Percentiles rank a stretch among this genome's conserved stretches.
phyloP scores from a whole-genome alignment of 2,888 invertebrate genomes.

The Molorchus minor region DNA sequence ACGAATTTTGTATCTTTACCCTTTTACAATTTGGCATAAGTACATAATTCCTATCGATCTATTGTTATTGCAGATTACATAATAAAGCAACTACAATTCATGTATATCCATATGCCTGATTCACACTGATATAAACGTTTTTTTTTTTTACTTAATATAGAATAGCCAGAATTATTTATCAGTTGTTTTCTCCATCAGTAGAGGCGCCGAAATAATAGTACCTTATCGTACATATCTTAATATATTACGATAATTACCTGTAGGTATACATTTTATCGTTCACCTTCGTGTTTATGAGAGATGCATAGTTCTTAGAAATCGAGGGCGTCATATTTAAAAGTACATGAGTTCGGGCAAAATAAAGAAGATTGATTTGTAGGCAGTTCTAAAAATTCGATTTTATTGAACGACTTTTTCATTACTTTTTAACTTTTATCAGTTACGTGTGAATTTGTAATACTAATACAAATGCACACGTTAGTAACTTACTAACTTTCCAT shows the following conservation, averaged over 20 bases:
- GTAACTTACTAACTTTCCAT: no score
- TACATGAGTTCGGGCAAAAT: no score
- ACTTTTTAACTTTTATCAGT: no score
- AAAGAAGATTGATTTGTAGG: no score
- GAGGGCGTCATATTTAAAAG: no score
- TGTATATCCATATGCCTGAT: slow-evolving; percentile 12
- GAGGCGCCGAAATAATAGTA: slow-evolving; percentile 24
- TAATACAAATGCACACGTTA: no score
- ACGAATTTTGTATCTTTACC: background rate
- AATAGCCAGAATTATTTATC: slow-evolving; percentile 24
- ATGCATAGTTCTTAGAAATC: no score
- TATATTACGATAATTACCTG: slow-evolving; percentile 13
- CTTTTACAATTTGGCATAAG: background rate
- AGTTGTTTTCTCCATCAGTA: slow-evolving; percentile 22
- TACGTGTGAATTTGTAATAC: no score
- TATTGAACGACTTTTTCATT: no score
- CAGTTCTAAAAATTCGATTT: no score
- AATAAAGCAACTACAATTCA: slow-evolving; percentile 9
- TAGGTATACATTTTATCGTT: slow-evolving; percentile 12
- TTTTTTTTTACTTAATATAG: slow-evolving; percentile 16
- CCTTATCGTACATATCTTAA: slow-evolving; percentile 19
- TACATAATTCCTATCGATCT: slow-evolving; percentile 12
- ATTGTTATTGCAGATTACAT: slow-evolving; percentile 19
- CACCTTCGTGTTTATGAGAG: no score
- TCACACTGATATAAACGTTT: slow-evolving; percentile 19